Evolutionary conservation across 1,140 invertebrate species (phyloP), one percentile per base, ranked within the genome.

Genomic region (Brachionus manjavacas): DNA sequence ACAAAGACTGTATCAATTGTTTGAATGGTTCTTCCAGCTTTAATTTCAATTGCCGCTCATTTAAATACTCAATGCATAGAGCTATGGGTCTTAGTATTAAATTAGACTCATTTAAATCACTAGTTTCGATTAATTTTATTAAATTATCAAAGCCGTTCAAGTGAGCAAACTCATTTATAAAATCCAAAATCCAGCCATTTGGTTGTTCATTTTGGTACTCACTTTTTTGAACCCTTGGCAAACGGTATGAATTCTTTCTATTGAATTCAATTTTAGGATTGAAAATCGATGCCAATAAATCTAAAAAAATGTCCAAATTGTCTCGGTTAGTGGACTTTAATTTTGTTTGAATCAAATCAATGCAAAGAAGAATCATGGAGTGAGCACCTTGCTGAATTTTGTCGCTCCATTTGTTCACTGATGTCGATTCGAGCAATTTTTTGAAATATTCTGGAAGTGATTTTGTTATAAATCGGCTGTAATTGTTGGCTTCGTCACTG

Each of bases 371-470:
- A 25, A 90, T 86, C 91, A 92, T 91, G 83, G 89, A 88, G 84
- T 88, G 89, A 60, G 91, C 90, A 1, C 91, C 91, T 86, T 91
- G 90, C 85, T 91, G 91, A 35, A 92, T 90, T 84, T 92, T 91
- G 78, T 87, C 86, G 46, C 87, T 88, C 91, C 91, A 92, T 81
- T 89, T 86, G 72, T 89, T 87, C 2, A 91, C 91, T 16, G 79
- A 20, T 9, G 16, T 41, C 23, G 79, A 81, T 23, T 81, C 52
- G 12, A 81, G 52, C 4, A 81, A 14, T 14, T 66, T 64, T 81
- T 64, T 60, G 25, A 43, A 81, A 25, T 23, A 41, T 64, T 81
- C 79, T 12, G 49, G 52, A 35, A 81, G 49, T 6, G 12, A 25
- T 41, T 43, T 39, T 9, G 8, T 11, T 4, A 81, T 11, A 68